Base-by-base conservation (phyloP, 2,797 vertebrate species). In the Thalassophryne amazonica region DNA sequence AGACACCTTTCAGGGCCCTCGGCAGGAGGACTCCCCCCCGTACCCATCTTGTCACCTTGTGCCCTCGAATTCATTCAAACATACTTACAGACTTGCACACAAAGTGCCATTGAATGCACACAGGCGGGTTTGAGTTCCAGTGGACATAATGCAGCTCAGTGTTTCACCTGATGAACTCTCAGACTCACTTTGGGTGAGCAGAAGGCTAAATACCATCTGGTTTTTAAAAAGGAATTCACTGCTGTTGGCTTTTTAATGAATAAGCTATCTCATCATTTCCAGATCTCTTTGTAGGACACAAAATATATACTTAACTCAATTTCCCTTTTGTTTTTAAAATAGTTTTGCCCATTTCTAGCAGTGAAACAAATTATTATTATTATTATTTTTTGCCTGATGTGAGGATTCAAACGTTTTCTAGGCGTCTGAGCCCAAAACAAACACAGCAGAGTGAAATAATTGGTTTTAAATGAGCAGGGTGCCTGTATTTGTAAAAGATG, bases 51-150 rank as follows among this genome's bases (percentile, higher is more conserved):
- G 79, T 81, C 69, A 70, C 41, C 45, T 14, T 25, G 42, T 46
- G 51, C 59, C 47, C 68, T 67, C 63, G 20, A 19, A 69, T 60
- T 53, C 73, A 56, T 61, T 81, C 55, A 74, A 58, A 73, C 68
- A n/a, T n/a, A 66, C 69, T 71, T 67, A 52, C 72, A 78, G 66
- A 72, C 71, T 15, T n/a, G 13, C 30, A 63, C 74, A 87, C 83
- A 90, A 84, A 78, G 84, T 64, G 31, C 42, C 66, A 84, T 84
- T 88, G 78, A 87, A 62, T 36, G 22, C 32, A 4, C 41, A 60
- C 50, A 38, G 54, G 45, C 72, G 39, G 48, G 55, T 43, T 38
- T 5, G 63, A 38, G 64, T 51, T 13, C 37, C 37, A 22, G 47
- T 25, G 42, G 49, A 12, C 38, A 84, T 65, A 85, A 81, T 76